Evolutionary conservation across 1,140 invertebrate species (phyloP), one percentile per base, ranked within the genome.

Genomic region (Drosophila sproati): DNA sequence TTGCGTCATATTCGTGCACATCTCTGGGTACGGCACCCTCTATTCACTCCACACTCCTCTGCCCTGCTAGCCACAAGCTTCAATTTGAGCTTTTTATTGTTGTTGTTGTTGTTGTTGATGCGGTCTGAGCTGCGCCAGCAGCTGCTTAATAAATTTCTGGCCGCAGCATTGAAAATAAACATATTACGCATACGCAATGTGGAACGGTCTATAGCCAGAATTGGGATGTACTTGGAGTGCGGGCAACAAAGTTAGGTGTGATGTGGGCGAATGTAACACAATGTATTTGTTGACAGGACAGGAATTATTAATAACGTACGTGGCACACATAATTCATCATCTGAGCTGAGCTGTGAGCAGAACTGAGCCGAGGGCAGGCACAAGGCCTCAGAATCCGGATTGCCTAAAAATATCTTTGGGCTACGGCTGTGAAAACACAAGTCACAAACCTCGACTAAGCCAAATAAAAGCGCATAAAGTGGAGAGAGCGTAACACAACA

Each of bases 251-350:
- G 20, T 54, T 32, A 39, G 63, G 52, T 67, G 52, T 45, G 67
- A 47, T 29, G 54, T 2, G 43, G 37, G 45, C 60, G 59, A 60
- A 60, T 48, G 50, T 66, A 29, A 56, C 62, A 83, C 77, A 82
- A 82, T 82, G 83, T 88, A 82, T 88, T 88, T 88, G 85, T 88
- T 89, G 85, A 88, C 85, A 88, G 85, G 64, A 82, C 68, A 61
- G 85, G 80, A 88, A 88, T 88, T 88, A 88, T 89, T 88, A 88
- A 88, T 88, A 88, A 88, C 78, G 85, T 89, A 88, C 85, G 85
- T 88, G 85, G 85, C 74, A 64, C 74, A 89, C 85, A 88, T 88
- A 89, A 89, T 88, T 88, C 85, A 88, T 88, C 85, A 88, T 89
- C 80, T 78, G 72, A 57, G 20, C 20, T 20, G 20, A 20, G 20